These are phyloP conservation scores for Artemia sinica DNA, from an alignment of 2,888 invertebrate genomes.

Conservation along the genomic window DNA sequence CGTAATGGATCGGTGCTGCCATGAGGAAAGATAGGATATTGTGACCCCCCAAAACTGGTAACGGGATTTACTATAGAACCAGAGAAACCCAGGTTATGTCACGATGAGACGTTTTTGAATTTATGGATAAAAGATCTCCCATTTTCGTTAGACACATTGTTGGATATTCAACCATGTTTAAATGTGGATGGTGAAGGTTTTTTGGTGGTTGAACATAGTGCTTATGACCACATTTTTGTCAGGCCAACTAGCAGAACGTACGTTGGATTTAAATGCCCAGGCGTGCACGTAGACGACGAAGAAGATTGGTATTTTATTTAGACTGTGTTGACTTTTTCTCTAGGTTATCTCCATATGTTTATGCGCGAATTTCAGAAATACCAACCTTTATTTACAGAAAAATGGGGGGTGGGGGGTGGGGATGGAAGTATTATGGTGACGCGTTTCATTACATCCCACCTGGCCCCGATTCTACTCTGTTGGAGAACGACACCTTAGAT, in stretches of 20 bases:
- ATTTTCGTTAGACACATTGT: neutral
- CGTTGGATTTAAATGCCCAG: neutral
- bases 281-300: neutral
- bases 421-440: neutral
- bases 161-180: conserved; percentile 3
- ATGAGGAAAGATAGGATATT: neutral
- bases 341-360: neutral
- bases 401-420: neutral
- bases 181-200: neutral
- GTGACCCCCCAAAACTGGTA: neutral
- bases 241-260: neutral
- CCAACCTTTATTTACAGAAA: neutral
- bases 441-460: neutral
- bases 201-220: neutral
- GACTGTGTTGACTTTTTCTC: neutral
- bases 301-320: neutral
- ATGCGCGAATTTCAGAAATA: neutral
- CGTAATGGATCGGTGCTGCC: neutral
- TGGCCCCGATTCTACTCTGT: neutral
- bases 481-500: neutral
- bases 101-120: neutral
- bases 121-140: neutral
- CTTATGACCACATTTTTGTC: neutral
- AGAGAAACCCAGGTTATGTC: neutral
- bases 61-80: neutral